These are phyloP conservation scores for Trachelus iudaicus DNA, from an alignment of 2,888 invertebrate genomes.

Conservation along the genomic window DNA sequence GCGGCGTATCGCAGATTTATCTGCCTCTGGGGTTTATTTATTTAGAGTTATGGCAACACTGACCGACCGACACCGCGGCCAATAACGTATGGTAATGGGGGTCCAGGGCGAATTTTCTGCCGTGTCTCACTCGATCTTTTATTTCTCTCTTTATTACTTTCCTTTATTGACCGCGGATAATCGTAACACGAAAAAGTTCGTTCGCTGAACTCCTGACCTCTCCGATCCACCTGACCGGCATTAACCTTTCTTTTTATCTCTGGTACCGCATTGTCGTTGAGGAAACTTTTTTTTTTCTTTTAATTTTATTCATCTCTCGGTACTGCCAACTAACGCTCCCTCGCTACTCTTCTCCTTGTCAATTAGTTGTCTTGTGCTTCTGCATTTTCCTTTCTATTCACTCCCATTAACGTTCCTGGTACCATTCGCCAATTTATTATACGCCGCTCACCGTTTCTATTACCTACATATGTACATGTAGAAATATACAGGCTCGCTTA, in stretches of 20 bases:
- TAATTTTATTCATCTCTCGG: constrained; percentile 41
- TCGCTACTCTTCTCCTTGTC: constrained; percentile 23
- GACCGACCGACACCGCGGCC: constrained; percentile 46
- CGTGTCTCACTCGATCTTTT: constrained; percentile 41
- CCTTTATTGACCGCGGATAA: background rate
- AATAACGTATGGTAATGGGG: constrained; percentile 63
- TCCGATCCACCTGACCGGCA: background rate
- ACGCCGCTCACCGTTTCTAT: background rate
- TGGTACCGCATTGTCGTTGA: constrained; percentile 13
- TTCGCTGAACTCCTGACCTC: background rate
- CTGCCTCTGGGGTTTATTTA: constrained; percentile 62
- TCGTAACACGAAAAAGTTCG: background rate
- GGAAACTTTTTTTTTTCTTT: background rate
- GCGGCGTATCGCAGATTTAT: constrained; percentile 56
- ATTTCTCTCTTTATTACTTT: constrained; percentile 28
- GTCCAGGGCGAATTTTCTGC: constrained; percentile 9
- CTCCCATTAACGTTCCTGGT: background rate
- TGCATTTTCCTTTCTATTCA: background rate
- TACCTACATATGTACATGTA: background rate
- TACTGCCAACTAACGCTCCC: background rate
- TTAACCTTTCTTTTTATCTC: constrained; percentile 18
- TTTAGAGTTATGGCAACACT: constrained; percentile 63
- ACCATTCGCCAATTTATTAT: background rate
- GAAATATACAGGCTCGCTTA: background rate
- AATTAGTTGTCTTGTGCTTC: background rate